Base-by-base conservation (phyloP, 2,888 invertebrate genomes). In the Cyaniris semiargus region DNA sequence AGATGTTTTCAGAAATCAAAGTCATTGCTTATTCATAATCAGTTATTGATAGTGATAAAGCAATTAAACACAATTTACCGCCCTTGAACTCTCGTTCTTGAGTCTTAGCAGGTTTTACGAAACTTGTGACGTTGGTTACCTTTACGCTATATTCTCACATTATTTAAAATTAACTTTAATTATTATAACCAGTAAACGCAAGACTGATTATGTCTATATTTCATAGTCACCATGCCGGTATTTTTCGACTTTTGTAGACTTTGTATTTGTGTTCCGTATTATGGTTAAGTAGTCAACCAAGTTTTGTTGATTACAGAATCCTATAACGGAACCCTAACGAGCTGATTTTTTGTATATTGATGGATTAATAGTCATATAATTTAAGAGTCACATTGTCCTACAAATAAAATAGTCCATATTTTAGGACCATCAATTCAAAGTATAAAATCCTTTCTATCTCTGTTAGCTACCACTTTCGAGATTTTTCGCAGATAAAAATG, bases 81-180 rank as follows among this genome's bases (percentile, higher is more conserved):
- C 27, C 66, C 66, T 15, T 66, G 66, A 66, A 27, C 66, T 66
- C 27, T 15, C 6, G 66, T 31, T 66, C 66, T 66, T 66, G 66
- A 66, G 8, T 23, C 60, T 23, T 60, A 66, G 27, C 66, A 27
- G 66, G 66, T 31, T 66, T 66, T 27, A 66, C 27, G 27, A 66
- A 66, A 66, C 23, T 27, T 27, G 66, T 66, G 66, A 66, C 13
- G 66, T 66, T 66, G 27, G 27, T 27, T 66, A 27, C 27, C 60
- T 23, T 60, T 23, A 58, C 21, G 27, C 6, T 66, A 18, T 66
- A 5, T 66, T 60, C 23, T 60, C 10, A 13, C 21, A 13, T 60
- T 23, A 60, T 60, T 60, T 23, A 60, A 60, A 53, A 53, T 53
- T 15, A 53, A 53, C 3, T 5, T 15, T 48, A 15, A 53, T 58